These are phyloP conservation scores for Melopsittacus undulatus DNA, from an alignment of 2,797 vertebrate species.

Conservation along the genomic window DNA sequence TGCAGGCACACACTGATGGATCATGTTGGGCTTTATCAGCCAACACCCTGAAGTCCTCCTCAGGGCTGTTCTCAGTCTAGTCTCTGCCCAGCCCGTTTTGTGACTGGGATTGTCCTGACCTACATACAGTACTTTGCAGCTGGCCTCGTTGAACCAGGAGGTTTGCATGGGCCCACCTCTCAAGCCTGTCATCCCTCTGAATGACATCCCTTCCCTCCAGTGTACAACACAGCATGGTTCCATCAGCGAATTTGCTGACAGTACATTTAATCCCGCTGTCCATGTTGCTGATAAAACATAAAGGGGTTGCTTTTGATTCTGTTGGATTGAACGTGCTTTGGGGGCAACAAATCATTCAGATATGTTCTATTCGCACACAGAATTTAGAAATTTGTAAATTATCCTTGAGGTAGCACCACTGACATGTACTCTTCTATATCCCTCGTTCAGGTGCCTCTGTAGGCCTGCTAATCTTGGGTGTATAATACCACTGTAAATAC, in stretches of 20 bases:
- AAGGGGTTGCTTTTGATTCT: not conserved
- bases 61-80: not conserved
- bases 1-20: not conserved
- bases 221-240: not conserved
- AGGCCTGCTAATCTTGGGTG: accelerated
- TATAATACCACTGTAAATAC: not conserved
- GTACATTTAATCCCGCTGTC: not conserved
- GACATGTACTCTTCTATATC: not conserved
- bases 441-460: not conserved
- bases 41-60: not conserved
- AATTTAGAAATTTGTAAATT: not conserved
- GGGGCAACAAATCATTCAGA: not conserved
- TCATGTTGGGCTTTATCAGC: no score
- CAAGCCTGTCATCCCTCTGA: not conserved
- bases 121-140: not conserved
- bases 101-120: not conserved
- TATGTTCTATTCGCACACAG: not conserved
- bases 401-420: not conserved
- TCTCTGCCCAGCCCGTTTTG: not conserved
- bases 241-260: not conserved
- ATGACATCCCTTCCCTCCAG: not conserved
- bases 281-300: accelerated
- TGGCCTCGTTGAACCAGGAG: not conserved
- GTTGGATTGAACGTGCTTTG: not conserved
- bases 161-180: not conserved